Evolutionary conservation across 2,113 vertebrate genomes (phyloP).

Genomic region (Gymnogyps californianus): DNA sequence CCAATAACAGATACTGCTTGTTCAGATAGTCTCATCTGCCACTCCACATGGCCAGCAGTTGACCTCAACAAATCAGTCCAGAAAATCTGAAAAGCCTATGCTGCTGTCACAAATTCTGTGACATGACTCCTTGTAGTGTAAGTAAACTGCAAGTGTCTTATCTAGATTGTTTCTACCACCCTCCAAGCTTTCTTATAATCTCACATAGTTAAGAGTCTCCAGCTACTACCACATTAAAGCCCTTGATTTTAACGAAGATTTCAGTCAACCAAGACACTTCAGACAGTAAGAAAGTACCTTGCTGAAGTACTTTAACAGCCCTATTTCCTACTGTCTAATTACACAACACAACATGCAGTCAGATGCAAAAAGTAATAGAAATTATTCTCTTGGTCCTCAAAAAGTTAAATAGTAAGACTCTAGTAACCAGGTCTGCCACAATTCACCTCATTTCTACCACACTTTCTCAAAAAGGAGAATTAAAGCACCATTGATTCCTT

Average conservation of each 20-base stretch:
- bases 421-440: background rate
- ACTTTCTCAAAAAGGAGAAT: background rate
- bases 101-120: slow-evolving; percentile 29
- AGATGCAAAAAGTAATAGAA: background rate
- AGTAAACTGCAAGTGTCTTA: background rate
- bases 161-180: background rate
- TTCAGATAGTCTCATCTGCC: background rate
- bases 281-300: background rate
- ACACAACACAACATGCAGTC: background rate
- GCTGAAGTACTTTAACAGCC: background rate
- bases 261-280: background rate
- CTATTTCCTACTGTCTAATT: background rate
- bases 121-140: background rate
- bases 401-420: background rate
- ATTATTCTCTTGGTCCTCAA: background rate
- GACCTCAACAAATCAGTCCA: slow-evolving; percentile 12
- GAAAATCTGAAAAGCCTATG: slow-evolving; percentile 1
- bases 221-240: background rate
- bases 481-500: background rate
- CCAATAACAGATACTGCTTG: background rate
- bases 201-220: background rate
- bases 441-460: background rate
- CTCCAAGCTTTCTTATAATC: background rate
- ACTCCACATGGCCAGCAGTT: background rate
- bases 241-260: background rate